Percentiles rank a stretch among this genome's conserved stretches.
Evolutionary conservation across 1,140 invertebrate genomes (phyloP).

Genomic region (Dolichoris vasculosae): DNA sequence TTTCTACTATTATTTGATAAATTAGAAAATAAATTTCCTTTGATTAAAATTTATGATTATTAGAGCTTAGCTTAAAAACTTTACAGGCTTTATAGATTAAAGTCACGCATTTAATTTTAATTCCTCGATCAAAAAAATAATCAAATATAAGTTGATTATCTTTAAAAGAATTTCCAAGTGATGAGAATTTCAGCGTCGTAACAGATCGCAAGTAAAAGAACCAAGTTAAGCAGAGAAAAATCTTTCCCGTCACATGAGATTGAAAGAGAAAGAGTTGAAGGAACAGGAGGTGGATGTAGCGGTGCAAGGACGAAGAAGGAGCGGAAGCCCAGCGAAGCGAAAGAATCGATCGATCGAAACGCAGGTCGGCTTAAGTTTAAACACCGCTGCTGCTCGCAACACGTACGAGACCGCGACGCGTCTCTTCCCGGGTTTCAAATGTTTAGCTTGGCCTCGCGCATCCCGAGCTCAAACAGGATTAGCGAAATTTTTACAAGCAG

Average conservation of each 20-base stretch:
- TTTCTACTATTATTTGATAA: no score
- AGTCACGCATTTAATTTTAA: no score
- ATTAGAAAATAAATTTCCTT: no score
- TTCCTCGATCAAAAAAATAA: no score
- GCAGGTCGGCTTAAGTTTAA: conserved; percentile 1
- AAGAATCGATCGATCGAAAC: conserved; percentile 31
- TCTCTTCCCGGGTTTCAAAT: neutral
- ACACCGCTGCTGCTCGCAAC: neutral
- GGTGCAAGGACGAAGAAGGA: neutral
- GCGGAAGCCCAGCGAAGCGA: neutral
- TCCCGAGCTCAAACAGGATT: neutral
- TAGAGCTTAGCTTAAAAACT: no score
- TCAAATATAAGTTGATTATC: neutral
- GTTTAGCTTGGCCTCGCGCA: neutral
- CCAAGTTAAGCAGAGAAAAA: neutral
- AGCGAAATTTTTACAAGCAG: conserved; percentile 9
- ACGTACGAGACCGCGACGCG: neutral
- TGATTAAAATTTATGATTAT: no score
- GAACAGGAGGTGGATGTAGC: no score
- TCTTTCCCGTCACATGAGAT: neutral
- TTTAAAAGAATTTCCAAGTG: neutral
- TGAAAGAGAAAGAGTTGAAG: neutral
- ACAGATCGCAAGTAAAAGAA: neutral
- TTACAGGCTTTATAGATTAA: no score
- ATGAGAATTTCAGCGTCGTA: neutral